Evolutionary conservation across 2,888 invertebrate genomes (phyloP), one percentile per base, ranked within the genome.

Genomic region (Clepsis dumicolana): DNA sequence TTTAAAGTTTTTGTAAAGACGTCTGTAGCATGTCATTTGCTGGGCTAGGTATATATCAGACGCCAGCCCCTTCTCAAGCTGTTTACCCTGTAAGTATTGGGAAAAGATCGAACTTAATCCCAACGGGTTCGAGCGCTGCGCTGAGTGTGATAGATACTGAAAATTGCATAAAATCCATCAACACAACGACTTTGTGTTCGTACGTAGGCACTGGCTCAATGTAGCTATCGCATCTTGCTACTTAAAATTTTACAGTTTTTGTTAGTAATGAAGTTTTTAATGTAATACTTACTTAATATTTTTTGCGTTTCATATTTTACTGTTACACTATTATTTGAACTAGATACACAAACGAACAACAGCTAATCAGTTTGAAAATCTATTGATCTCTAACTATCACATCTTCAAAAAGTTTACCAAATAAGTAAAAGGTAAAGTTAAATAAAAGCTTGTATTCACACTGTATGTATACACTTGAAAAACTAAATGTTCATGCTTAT

Each of bases 151-250:
- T 92, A 92, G 93, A 93, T 93, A 92, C 90, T 91, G 92, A 90
- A 93, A 92, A 93, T 93, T 93, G 92, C 93, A 93, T 93, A 93
- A 92, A 92, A 92, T 91, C 93, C 88, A 92, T 93, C 93, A 93
- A 88, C 88, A 87, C 86, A 79, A 82, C 84, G 84, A 86, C 87
- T 88, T 89, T 91, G 85, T 88, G 84, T 74, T 77, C 75, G 73
- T 68, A 68, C 70, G 35, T 59, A 59, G 60, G 50, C 53, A 68
- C 70, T 64, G 32, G 53, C 48, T 35, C 50, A 54, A 67, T 54
- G 29, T 41, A 64, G 29, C 44, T 62, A 67, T 57, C 48, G 57
- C 56, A 29, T 24, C 25, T 25, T 35, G 16, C 54, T 25, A 32
- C 16, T 29, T 29, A 52, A 56, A 56, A 35, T 10, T 21, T 41